Evolutionary conservation across 2,113 vertebrate genomes (phyloP).

Genomic region (Vidua chalybeata): DNA sequence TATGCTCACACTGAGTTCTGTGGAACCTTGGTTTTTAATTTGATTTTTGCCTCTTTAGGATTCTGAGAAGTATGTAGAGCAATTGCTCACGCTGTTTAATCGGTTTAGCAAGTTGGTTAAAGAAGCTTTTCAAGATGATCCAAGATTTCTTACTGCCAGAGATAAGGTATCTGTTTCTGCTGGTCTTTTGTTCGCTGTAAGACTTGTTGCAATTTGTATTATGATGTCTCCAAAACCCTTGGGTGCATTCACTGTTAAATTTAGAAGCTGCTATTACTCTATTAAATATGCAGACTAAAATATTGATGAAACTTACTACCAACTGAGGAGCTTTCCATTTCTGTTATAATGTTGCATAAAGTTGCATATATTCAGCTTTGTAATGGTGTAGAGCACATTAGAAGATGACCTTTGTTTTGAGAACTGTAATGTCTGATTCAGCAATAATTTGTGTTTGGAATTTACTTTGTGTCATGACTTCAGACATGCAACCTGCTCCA

Average conservation of each 20-base stretch:
- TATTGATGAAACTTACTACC: not conserved
- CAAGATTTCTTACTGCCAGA: conserved; percentile 95
- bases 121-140: conserved; percentile 98
- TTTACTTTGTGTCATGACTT: not conserved
- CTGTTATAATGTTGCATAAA: not conserved
- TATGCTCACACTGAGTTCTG: not conserved
- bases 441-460: not conserved
- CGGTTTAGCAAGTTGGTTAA: conserved; percentile 98
- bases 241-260: not conserved
- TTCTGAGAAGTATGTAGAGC: conserved; percentile 98
- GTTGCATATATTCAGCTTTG: not conserved
- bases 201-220: not conserved
- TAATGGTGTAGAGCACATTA: not conserved
- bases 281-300: not conserved
- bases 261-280: not conserved
- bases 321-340: not conserved
- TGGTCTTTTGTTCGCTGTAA: not conserved
- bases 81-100: conserved; percentile 96
- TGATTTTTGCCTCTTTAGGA: conserved; percentile 77
- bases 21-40: not conserved
- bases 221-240: not conserved
- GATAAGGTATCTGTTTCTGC: conserved; percentile 85
- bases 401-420: not conserved
- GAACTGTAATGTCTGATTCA: not conserved
- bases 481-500: not conserved